Conservation (phyloP, 1,140 invertebrate genomes). For the Aplysia californica region DNA sequence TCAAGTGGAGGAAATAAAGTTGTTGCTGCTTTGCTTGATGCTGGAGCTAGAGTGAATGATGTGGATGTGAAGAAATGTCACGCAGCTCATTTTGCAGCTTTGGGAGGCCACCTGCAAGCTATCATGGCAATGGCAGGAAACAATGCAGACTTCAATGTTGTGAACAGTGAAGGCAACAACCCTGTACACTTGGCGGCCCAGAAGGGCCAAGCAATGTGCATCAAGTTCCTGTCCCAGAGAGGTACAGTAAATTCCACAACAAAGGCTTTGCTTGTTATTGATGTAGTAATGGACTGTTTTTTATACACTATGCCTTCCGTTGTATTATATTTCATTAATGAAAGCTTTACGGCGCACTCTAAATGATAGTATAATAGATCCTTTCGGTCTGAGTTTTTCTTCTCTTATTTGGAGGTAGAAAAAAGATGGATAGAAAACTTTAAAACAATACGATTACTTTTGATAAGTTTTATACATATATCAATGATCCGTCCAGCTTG, state of each 20-base stretch:
- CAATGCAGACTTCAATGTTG: slow-evolving; percentile 65
- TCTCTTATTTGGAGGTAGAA: not conserved
- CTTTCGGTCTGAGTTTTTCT: too few species aligned
- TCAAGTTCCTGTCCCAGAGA: slow-evolving; percentile 65
- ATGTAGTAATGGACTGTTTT: not conserved
- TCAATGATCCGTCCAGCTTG: too few species aligned
- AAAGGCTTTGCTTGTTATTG: not conserved
- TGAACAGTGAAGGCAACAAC: slow-evolving; percentile 60
- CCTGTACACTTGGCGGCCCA: slow-evolving; percentile 64
- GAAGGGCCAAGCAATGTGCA: slow-evolving; percentile 59
- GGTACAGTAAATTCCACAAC: too few species aligned
- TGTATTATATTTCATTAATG: too few species aligned
- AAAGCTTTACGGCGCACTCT: too few species aligned
- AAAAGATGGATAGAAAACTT: not conserved
- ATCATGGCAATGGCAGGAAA: slow-evolving; percentile 60
- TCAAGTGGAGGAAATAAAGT: slow-evolving; percentile 61
- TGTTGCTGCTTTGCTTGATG: slow-evolving; percentile 59
- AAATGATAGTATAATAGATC: too few species aligned
- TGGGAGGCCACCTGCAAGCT: slow-evolving; percentile 59
- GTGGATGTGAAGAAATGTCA: slow-evolving; percentile 57
- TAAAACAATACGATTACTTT: too few species aligned
- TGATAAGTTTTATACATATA: too few species aligned
- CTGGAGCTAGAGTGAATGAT: slow-evolving; percentile 58
- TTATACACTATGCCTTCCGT: not conserved
- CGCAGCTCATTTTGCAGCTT: slow-evolving; percentile 66